These are phyloP conservation scores for Oncorhynchus gorbuscha DNA, from an alignment of 2,113 vertebrate genomes.

Conservation along the genomic window DNA sequence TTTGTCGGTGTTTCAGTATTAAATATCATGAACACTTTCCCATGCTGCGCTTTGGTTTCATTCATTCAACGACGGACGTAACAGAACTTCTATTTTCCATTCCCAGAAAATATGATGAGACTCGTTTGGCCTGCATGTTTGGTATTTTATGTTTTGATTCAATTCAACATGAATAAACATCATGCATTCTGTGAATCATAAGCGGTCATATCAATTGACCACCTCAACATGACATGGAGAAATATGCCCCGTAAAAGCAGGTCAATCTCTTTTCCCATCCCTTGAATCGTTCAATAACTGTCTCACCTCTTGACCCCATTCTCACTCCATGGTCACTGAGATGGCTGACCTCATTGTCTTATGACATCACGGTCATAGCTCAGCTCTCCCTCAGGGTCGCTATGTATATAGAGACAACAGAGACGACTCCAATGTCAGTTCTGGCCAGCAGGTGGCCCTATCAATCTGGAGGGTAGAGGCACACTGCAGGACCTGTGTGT, in stretches of 20 bases:
- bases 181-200: too few species aligned
- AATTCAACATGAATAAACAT: too few species aligned
- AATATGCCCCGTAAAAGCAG: constrained; percentile 39
- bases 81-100: neutral
- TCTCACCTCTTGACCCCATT: neutral
- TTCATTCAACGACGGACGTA: too few species aligned
- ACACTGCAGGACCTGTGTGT: neutral
- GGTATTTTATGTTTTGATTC: too few species aligned
- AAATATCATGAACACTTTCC: too few species aligned
- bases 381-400: neutral
- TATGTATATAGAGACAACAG: neutral
- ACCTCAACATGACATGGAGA: constrained; percentile 41
- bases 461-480: constrained; percentile 24
- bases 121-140: too few species aligned
- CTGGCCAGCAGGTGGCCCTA: constrained; percentile 54
- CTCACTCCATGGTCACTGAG: neutral
- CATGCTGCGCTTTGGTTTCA: too few species aligned
- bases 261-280: constrained; percentile 25
- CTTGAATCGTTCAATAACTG: constrained; percentile 32
- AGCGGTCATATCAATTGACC: too few species aligned
- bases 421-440: constrained; percentile 23
- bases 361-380: constrained; percentile 40
- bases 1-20: too few species aligned
- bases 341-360: constrained; percentile 37
- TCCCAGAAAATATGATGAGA: too few species aligned